Evolutionary conservation across 2,113 vertebrate species (phyloP).

Genomic region (Prochilodus magdalenae): DNA sequence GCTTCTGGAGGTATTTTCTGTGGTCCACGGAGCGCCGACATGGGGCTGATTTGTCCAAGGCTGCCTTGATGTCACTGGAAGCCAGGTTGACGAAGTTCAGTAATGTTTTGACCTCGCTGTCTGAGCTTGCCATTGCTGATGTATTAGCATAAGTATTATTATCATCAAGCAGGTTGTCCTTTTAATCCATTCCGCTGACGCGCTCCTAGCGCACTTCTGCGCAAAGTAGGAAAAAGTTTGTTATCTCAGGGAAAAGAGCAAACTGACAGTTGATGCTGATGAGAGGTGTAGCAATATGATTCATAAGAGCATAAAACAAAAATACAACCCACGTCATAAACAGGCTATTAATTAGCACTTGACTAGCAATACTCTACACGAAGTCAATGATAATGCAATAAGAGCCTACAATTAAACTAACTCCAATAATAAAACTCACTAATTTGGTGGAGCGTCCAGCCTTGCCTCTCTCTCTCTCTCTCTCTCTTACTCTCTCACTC

Average conservation of each 20-base stretch:
- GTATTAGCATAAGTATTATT: slow-evolving; percentile 21
- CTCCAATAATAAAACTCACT: slow-evolving; percentile 22
- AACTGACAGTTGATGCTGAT: neutral
- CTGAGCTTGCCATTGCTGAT: slow-evolving; percentile 85
- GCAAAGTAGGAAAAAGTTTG: neutral
- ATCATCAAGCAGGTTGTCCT: neutral
- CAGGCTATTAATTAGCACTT: no score
- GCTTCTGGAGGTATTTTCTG: slow-evolving; percentile 97
- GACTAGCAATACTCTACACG: no score
- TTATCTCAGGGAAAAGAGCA: no score
- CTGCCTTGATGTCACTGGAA: slow-evolving; percentile 97
- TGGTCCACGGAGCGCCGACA: slow-evolving; percentile 97
- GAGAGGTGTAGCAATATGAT: no score
- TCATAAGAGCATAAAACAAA: neutral
- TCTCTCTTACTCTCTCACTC: slow-evolving; percentile 66
- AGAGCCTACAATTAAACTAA: neutral
- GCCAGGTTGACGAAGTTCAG: slow-evolving; percentile 98
- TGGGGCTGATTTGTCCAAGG: slow-evolving; percentile 95
- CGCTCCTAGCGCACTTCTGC: slow-evolving; percentile 9
- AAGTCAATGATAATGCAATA: neutral
- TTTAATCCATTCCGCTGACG: slow-evolving; percentile 67
- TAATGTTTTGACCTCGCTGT: slow-evolving; percentile 96
- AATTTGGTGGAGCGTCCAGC: slow-evolving; percentile 35
- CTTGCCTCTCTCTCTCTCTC: slow-evolving; percentile 50
- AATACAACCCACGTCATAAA: no score